A percentile compares a stretch with the other conserved stretches of the same genome.
These are phyloP conservation scores for Drusus annulatus DNA, from an alignment of 1,140 invertebrate species.

Conservation along the genomic window DNA sequence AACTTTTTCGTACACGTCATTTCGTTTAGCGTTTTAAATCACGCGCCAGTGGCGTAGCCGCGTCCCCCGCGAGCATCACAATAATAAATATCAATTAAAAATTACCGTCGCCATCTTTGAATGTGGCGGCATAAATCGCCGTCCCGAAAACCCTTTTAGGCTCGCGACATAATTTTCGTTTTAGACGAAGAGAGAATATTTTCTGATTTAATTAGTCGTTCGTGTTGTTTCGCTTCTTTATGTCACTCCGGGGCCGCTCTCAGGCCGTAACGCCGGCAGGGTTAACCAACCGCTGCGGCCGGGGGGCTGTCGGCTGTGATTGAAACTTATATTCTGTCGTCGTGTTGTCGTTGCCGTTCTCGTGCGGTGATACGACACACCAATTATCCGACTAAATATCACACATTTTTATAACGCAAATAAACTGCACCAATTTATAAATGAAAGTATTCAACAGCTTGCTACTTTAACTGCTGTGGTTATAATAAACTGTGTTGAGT, in stretches of 20 bases:
- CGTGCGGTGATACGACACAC: too few relatives aligned
- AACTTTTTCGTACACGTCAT: conserved; percentile 44
- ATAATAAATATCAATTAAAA: conserved; percentile 58
- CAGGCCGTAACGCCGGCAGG: conserved; percentile 14
- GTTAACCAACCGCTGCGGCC: conserved; percentile 16
- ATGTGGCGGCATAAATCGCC: conserved; percentile 52
- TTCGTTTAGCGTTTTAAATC: conserved; percentile 47
- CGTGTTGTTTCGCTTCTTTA: conserved; percentile 55
- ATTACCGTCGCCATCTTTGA: conserved; percentile 49
- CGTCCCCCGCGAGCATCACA: conserved; percentile 42
- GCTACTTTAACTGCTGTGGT: too few relatives aligned
- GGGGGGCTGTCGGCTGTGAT: conserved; percentile 4
- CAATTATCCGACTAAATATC: too few relatives aligned
- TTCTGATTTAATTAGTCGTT: conserved; percentile 59
- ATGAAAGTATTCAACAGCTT: too few relatives aligned
- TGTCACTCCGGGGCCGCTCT: conserved; percentile 54
- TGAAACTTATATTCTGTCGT: conserved; percentile 22
- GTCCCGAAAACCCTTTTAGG: conserved; percentile 58
- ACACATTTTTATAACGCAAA: too few relatives aligned
- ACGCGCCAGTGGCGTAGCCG: conserved; percentile 34
- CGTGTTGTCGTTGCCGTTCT: neutral
- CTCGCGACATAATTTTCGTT: conserved; percentile 59
- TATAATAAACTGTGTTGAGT: too few relatives aligned
- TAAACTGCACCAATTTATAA: too few relatives aligned
- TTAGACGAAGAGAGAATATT: conserved; percentile 57